phyloP scores from a whole-genome alignment of 2,888 invertebrate species.

The Abrostola triplasia region DNA sequence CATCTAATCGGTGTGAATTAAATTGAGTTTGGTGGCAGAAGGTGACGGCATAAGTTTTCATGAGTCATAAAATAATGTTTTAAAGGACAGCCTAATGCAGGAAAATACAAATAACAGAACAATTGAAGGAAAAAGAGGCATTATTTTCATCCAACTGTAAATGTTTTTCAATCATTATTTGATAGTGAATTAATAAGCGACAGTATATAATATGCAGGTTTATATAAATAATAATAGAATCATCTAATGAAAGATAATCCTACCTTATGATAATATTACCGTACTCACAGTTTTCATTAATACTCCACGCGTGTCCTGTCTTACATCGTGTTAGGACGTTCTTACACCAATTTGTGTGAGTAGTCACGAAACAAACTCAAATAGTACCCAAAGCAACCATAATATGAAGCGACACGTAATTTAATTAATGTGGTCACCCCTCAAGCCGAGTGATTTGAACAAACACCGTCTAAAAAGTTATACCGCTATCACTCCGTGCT shows the following conservation, averaged over 20 bases:
- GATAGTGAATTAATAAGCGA: too few species aligned
- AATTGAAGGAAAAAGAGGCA: too few species aligned
- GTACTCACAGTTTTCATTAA: background rate
- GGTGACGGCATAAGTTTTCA: background rate
- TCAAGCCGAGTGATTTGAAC: slow-evolving; percentile 63
- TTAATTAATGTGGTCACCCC: slow-evolving; percentile 76
- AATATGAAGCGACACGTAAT: slow-evolving; percentile 74
- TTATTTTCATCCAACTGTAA: too few species aligned
- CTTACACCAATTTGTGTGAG: slow-evolving; percentile 46
- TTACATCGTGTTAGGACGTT: slow-evolving; percentile 2
- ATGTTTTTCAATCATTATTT: too few species aligned
- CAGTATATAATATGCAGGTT: too few species aligned
- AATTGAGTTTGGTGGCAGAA: slow-evolving; percentile 24
- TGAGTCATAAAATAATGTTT: too few species aligned
- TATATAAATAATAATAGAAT: too few species aligned
- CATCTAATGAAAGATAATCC: too few species aligned
- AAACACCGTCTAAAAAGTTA: slow-evolving; percentile 77
- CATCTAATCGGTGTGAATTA: slow-evolving; percentile 43
- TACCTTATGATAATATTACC: background rate
- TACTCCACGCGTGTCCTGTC: too few species aligned
- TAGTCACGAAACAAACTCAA: slow-evolving; percentile 56
- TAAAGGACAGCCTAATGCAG: too few species aligned
- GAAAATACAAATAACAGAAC: too few species aligned
- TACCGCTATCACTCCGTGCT: slow-evolving; percentile 67
- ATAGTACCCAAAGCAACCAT: slow-evolving; percentile 39